phyloP scores from a whole-genome alignment of 2,113 vertebrate species.

The Parus major region DNA sequence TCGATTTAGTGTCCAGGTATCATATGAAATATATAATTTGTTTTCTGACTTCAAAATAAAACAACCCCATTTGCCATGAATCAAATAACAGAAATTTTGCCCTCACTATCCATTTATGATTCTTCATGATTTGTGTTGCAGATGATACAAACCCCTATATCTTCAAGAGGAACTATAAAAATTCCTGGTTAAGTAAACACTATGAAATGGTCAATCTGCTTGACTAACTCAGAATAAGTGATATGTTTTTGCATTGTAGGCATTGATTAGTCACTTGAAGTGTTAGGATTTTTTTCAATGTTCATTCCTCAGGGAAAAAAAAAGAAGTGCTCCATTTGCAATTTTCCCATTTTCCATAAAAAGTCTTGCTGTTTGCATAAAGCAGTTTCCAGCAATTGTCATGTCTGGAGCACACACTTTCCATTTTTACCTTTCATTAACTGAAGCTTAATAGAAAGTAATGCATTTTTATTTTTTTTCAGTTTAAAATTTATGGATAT shows the following conservation, averaged over 20 bases:
- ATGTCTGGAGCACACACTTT: not conserved
- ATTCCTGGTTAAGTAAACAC: not conserved
- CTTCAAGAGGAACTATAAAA: not conserved
- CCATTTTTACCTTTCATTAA: not conserved
- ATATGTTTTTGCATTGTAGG: not conserved
- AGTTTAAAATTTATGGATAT: not conserved
- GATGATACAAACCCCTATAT: not conserved
- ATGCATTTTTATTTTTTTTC: not conserved
- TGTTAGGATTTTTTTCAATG: not conserved
- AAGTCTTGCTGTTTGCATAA: not conserved
- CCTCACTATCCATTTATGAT: not conserved
- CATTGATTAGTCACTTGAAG: not conserved
- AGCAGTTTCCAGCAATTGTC: not conserved
- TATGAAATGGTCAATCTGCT: not conserved
- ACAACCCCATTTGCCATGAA: not conserved
- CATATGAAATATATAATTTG: not conserved
- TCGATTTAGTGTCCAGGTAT: not conserved
- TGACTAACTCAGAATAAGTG: not conserved
- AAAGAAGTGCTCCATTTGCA: not conserved
- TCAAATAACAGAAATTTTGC: not conserved
- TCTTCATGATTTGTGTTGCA: not conserved
- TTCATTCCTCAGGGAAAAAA: not conserved
- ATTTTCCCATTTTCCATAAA: slow-evolving; percentile 5
- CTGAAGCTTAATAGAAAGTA: not conserved
- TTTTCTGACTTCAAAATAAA: not conserved